phyloP scores from a whole-genome alignment of 2,888 invertebrate genomes.

The Galerucella calmariensis region DNA sequence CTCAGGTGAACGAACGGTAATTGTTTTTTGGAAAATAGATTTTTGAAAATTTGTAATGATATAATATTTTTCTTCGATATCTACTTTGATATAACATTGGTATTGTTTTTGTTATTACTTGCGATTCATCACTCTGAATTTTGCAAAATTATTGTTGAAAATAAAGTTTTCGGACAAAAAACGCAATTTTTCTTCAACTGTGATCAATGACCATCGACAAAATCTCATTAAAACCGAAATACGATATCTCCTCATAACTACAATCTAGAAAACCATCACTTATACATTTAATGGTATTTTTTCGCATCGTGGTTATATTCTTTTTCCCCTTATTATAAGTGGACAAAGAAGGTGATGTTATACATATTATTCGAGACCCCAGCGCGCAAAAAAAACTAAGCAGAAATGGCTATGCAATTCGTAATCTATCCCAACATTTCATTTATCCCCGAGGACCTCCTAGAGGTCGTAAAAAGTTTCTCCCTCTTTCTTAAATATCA shows the following conservation, averaged over 20 bases:
- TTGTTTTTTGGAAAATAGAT: no score
- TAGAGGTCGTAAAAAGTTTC: conserved; percentile 59
- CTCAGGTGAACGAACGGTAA: no score
- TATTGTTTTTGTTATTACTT: no score
- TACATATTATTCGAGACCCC: conserved; percentile 58
- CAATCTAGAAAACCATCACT: conserved; percentile 58
- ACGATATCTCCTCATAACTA: conserved; percentile 56
- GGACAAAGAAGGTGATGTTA: conserved; percentile 58
- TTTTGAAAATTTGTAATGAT: no score
- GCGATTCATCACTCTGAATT: no score
- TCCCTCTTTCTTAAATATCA: conserved; percentile 58
- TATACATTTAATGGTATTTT: conserved; percentile 58
- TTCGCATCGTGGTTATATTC: conserved; percentile 47
- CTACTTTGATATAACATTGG: no score
- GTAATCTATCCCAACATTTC: conserved; percentile 63
- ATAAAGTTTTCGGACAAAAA: background rate
- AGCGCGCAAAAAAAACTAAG: conserved; percentile 60
- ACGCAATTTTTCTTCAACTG: background rate
- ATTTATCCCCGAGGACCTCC: conserved; percentile 63
- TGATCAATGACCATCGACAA: conserved; percentile 40
- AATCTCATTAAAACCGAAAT: conserved; percentile 57
- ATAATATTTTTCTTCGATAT: no score
- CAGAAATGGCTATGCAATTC: conserved; percentile 62
- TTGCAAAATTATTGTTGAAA: no score
- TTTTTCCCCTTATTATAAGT: conserved; percentile 55